Conservation (phyloP, 2,888 invertebrate species). For the Hydrotaea diabolus region DNA sequence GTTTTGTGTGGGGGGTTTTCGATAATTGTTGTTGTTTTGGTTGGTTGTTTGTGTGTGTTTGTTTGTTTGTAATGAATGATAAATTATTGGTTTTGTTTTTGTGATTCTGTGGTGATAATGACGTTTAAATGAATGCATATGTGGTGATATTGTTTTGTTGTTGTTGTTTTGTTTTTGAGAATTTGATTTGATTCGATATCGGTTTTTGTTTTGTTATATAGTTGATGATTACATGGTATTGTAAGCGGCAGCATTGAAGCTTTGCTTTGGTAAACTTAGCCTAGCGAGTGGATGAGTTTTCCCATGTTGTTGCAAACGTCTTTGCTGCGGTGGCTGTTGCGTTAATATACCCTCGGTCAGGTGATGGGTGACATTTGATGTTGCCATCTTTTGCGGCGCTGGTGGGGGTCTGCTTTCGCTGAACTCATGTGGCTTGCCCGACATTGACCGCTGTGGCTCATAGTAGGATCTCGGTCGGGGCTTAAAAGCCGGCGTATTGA, state of each 20-base stretch:
- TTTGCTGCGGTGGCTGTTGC: conserved; percentile 83
- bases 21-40: conserved; percentile 26
- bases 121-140: background rate
- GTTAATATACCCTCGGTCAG: conserved; percentile 72
- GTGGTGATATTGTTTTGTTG: conserved; percentile 55
- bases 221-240: conserved; percentile 89
- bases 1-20: conserved; percentile 12
- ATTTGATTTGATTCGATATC: conserved; percentile 60
- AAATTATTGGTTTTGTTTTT: too few species aligned
- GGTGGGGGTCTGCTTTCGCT: conserved; percentile 81
- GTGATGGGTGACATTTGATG: conserved; percentile 66
- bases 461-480: conserved; percentile 79
- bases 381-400: conserved; percentile 73
- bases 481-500: conserved; percentile 71
- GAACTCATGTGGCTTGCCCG: conserved; percentile 76
- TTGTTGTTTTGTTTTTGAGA: conserved; percentile 63
- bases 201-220: conserved; percentile 66
- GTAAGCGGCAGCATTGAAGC: conserved; percentile 89
- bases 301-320: conserved; percentile 93
- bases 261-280: conserved; percentile 89
- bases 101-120: too few species aligned
- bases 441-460: conserved; percentile 72
- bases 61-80: conserved; percentile 48
- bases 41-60: conserved; percentile 58
- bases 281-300: conserved; percentile 95